phyloP scores from a whole-genome alignment of 1,140 invertebrate genomes.

The Leptestheria dahalacensis region DNA sequence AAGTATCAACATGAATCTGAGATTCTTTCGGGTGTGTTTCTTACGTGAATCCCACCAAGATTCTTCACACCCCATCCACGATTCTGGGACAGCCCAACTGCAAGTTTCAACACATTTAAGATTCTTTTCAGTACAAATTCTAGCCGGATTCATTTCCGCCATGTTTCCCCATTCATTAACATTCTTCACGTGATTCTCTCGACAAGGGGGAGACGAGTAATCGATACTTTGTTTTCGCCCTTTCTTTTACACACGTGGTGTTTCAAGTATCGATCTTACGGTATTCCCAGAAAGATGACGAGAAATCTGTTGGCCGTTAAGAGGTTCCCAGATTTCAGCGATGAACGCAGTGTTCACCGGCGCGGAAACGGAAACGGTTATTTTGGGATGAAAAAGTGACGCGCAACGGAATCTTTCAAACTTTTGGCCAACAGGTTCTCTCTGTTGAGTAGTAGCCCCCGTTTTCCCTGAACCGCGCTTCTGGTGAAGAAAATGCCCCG shows the following conservation, averaged over 20 bases:
- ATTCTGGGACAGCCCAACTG: too few relatives aligned
- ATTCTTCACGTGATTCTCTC: neutral
- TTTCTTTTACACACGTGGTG: too few relatives aligned
- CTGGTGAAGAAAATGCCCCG: too few relatives aligned
- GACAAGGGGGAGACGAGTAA: neutral
- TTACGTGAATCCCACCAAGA: neutral
- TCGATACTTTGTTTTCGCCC: neutral
- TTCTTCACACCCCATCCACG: neutral
- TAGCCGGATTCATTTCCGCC: too few relatives aligned
- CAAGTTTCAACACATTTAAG: too few relatives aligned
- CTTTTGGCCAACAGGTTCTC: neutral
- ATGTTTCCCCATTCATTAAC: too few relatives aligned
- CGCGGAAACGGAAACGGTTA: neutral
- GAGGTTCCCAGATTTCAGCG: neutral
- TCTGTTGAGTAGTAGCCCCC: too few relatives aligned
- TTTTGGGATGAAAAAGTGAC: neutral
- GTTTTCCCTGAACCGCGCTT: too few relatives aligned
- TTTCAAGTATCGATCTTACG: neutral
- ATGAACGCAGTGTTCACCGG: neutral
- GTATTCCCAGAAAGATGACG: too few relatives aligned
- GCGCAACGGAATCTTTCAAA: neutral
- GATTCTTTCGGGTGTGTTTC: neutral
- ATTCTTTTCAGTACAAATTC: neutral
- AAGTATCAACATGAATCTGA: too few relatives aligned
- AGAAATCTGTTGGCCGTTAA: neutral